A percentile compares a stretch with the other conserved stretches of the same genome.
These are phyloP conservation scores for Drosophila bocki DNA, from an alignment of 1,140 invertebrate species.

Conservation along the genomic window DNA sequence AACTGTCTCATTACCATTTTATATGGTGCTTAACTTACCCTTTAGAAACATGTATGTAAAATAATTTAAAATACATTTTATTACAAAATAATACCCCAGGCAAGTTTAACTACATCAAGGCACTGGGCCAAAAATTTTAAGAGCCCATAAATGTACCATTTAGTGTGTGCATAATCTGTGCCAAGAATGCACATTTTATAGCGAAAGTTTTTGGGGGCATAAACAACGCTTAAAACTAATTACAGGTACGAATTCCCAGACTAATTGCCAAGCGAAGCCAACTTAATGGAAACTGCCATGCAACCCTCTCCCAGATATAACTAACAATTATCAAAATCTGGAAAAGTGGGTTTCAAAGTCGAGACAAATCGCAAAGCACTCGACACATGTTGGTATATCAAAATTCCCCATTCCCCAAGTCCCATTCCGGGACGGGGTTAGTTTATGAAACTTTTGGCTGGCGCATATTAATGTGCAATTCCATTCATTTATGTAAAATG, in stretches of 20 bases:
- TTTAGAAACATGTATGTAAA: background rate
- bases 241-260: conserved; percentile 33
- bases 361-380: conserved; percentile 47
- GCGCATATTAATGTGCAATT: conserved; percentile 72
- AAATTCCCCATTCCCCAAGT: background rate
- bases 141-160: conserved; percentile 54
- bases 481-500: conserved; percentile 76
- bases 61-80: background rate
- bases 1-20: no score
- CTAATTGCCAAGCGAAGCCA: conserved; percentile 30
- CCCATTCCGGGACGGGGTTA: conserved; percentile 3
- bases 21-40: background rate
- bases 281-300: conserved; percentile 25
- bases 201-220: conserved; percentile 32
- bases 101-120: background rate
- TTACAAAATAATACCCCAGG: no score
- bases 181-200: conserved; percentile 27
- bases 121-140: conserved; percentile 18
- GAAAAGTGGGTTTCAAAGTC: conserved; percentile 22
- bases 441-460: conserved; percentile 58
- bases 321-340: conserved; percentile 57
- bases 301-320: conserved; percentile 21
- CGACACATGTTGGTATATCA: conserved; percentile 35
- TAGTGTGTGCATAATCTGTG: conserved; percentile 41
- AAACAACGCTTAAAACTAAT: conserved; percentile 53